phyloP scores from a whole-genome alignment of 2,888 invertebrate species.

The Parnassius mnemosyne region DNA sequence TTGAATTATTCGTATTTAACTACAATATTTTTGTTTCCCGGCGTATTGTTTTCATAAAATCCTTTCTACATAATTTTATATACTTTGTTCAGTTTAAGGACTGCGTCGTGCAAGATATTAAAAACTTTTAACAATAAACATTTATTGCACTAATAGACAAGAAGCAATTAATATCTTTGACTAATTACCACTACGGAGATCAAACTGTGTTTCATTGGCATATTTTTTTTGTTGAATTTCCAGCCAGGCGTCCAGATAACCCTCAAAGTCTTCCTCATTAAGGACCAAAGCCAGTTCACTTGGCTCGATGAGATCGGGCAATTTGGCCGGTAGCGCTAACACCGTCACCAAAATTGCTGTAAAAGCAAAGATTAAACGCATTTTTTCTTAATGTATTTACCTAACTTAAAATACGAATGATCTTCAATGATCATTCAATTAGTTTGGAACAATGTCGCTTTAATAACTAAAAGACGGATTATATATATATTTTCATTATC shows the following conservation, averaged over 20 bases:
- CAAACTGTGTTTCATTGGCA: conserved; percentile 40
- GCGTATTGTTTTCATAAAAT: too few species aligned
- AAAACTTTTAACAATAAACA: too few species aligned
- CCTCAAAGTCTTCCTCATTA: conserved; percentile 71
- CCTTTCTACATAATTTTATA: too few species aligned
- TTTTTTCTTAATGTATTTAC: conserved; percentile 12
- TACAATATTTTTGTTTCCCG: too few species aligned
- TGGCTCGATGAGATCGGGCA: conserved; percentile 51
- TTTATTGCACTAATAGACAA: too few species aligned
- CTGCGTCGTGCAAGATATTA: too few species aligned
- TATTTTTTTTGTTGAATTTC: conserved; percentile 49
- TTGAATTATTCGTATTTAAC: too few species aligned
- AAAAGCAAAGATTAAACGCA: conserved; percentile 38
- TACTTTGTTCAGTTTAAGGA: too few species aligned
- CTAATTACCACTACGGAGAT: conserved; percentile 49
- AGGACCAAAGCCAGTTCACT: conserved; percentile 57
- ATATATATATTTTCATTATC: too few species aligned
- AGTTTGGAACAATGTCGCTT: conserved; percentile 12
- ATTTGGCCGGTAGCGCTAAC: conserved; percentile 39
- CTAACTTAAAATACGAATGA: background rate
- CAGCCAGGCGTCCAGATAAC: conserved; percentile 68
- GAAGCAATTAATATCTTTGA: too few species aligned
- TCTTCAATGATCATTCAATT: conserved; percentile 4
- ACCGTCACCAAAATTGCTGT: conserved; percentile 38
- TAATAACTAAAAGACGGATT: too few species aligned